Evolutionary conservation across 2,113 vertebrate species (phyloP), one percentile per base, ranked within the genome.

Genomic region (Bos indicus): DNA sequence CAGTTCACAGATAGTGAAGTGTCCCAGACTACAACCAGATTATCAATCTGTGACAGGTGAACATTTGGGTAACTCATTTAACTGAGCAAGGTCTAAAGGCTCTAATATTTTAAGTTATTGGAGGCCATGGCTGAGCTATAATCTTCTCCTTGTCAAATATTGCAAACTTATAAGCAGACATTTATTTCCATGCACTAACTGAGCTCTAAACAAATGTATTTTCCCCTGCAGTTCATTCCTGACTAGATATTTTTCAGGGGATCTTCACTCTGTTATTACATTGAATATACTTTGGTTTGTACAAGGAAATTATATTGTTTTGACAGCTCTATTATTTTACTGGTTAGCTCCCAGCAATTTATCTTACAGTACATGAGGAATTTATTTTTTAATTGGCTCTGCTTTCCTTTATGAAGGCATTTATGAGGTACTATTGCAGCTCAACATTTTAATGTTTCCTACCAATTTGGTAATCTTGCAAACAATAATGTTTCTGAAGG

Each of bases 321-420:
- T 98, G 95, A 96, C 52, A 91, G 85, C 14, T 98, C 59, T 98
- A 98, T 94, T 98, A 98, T 91, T 98, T 97, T 97, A 23, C 57
- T 98, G 94, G 52, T 87, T 88, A 48, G 52, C 90, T 98, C 95
- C 23, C 13, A 98, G 64, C 67, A 56, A 91, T 98, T 98, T 97
- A 94, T 97, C 91, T 97, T 97, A 74, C 9, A 81, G 28, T 60
- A 23, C 87, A 84, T 1, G 21, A 97, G 25, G 43, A 95, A 77
- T 98, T 98, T 81, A 88, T 6, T 8, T 48, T 98, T 98, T 98
- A 98, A 98, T 97, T 98, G 92, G 56, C 77, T 98, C 64, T 97
- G 74, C 62, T 57, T 98, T 96, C 97, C 56, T 95, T 97, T 98
- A 98, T 96, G 40, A 98, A 98, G 98, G 98, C 98, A 62, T 62